Base-by-base conservation (phyloP, 2,113 vertebrate species). In the Ranitomeya variabilis region DNA sequence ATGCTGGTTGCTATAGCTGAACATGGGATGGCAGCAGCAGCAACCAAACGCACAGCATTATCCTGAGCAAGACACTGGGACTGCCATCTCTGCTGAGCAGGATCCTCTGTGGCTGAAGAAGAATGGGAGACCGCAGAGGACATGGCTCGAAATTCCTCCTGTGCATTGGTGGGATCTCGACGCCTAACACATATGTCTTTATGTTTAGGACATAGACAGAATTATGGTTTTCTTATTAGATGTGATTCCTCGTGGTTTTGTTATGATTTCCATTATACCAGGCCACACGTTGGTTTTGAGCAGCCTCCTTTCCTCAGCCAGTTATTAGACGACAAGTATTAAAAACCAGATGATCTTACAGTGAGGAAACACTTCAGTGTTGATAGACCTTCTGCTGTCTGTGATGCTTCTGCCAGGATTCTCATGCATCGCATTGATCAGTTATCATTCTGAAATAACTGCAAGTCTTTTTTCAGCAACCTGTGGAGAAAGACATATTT, bases 371-470 rank as follows among this genome's bases (percentile, higher is more conserved):
- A 83, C 62, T 83, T 67, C 80, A 66, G 62, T 66, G 19, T 23
- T 69, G 81, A 67, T 26, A 69, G 62, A 83, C 81, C 62, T 83
- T 83, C 81, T 69, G 81, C 81, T 69, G 45, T n/a, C 60, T 67
- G 9, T 69, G 59, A 51, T 54, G 59, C 45, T 52, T n/a, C n/a
- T 64, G 62, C 62, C 81, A 83, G 45, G 45, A 69, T 83, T 52
- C 37, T 23, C 45, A 21, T 83, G 60, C 45, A 19, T 23, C 14
- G 64, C 45, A 67, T 69, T 83, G 62, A 83, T 67, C 62, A 67
- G 81, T 54, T 26, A 45, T 67, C 81, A 69, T 83, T 64, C 26
- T 23, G 51, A 54, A 54, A 83, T 69, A 23, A 15, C 16, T 13
- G 80, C 60, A 45, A 82, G 19, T 18, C 52, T 83, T 52, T 51